Percentiles rank a stretch among this genome's conserved stretches.
Conservation (phyloP, 1,140 invertebrate species). For the Heliconius nattereri region DNA sequence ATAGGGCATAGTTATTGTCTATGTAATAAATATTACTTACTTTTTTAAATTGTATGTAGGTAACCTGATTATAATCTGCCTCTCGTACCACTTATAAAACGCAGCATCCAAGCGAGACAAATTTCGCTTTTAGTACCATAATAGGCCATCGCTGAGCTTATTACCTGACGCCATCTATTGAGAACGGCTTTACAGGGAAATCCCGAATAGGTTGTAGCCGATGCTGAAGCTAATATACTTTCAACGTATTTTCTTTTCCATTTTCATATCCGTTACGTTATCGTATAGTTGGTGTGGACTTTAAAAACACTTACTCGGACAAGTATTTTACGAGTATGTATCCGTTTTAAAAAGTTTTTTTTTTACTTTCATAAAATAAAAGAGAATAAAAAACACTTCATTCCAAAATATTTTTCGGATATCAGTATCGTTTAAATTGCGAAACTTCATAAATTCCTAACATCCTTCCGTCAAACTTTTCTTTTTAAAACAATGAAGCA, state of each 20-base stretch:
- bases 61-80: slow-evolving; percentile 53
- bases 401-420: not conserved
- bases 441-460: slow-evolving; percentile 25
- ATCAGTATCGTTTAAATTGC: slow-evolving; percentile 8
- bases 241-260: slow-evolving; percentile 56
- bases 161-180: slow-evolving; percentile 78
- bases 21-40: not conserved
- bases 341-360: not conserved
- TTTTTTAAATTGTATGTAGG: slow-evolving; percentile 19
- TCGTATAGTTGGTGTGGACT: slow-evolving; percentile 30
- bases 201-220: slow-evolving; percentile 72
- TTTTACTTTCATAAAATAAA: too few species aligned
- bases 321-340: not conserved
- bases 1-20: not conserved
- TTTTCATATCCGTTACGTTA: slow-evolving; percentile 49
- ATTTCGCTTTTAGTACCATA: slow-evolving; percentile 67
- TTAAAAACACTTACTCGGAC: not conserved
- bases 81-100: slow-evolving; percentile 56
- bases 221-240: slow-evolving; percentile 67
- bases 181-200: slow-evolving; percentile 76
- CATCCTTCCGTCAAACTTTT: slow-evolving; percentile 43
- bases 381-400: slow-evolving; percentile 1
- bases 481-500: slow-evolving; percentile 42
- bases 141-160: slow-evolving; percentile 78
- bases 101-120: slow-evolving; percentile 62